Conservation (phyloP, 2,113 vertebrate genomes). For the Plecotus auritus region DNA sequence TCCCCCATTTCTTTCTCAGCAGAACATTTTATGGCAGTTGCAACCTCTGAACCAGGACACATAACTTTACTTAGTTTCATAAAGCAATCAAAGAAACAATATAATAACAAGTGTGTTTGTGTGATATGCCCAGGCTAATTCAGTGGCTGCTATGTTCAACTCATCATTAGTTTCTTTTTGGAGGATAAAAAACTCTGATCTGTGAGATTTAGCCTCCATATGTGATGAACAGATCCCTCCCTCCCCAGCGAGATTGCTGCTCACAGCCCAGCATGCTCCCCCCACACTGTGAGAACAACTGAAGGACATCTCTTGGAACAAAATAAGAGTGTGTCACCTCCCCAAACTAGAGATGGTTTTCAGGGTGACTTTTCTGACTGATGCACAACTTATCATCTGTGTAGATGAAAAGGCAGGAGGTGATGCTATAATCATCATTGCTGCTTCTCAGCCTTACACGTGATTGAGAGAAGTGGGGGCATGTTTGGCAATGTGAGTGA, state of each 20-base stretch:
- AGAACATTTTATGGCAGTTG: background rate
- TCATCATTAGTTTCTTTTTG: background rate
- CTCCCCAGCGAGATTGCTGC: background rate
- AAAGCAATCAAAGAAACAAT: background rate
- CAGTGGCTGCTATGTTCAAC: background rate
- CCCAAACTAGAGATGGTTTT: background rate
- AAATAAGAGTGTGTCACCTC: background rate
- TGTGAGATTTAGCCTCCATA: background rate
- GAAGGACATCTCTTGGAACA: background rate
- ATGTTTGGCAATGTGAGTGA: background rate
- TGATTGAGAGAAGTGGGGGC: background rate
- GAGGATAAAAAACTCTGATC: background rate
- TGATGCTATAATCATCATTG: background rate
- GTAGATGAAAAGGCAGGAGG: background rate
- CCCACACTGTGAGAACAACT: background rate
- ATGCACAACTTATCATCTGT: background rate
- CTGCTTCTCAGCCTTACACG: background rate
- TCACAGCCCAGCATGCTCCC: background rate
- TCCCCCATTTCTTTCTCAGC: background rate
- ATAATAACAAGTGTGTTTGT: background rate
- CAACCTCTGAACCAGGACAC: background rate
- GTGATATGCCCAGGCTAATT: background rate
- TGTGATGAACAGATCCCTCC: background rate
- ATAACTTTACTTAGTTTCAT: background rate
- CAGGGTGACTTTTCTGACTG: conserved; percentile 46